Evolutionary conservation across 2,888 invertebrate genomes (phyloP).

Genomic region (Drosophila meridiana): DNA sequence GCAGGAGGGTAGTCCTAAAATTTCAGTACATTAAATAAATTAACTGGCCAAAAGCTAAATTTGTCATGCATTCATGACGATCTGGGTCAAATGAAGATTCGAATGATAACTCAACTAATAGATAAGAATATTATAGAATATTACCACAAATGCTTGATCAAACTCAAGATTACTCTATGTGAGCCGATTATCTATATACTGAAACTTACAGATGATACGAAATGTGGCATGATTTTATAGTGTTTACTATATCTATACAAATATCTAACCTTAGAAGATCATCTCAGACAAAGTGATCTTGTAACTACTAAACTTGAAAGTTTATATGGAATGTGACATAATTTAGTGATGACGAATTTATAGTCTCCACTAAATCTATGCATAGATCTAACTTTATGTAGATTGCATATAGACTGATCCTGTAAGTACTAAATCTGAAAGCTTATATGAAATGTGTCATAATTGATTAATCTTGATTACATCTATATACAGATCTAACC

Average conservation of each 20-base stretch:
- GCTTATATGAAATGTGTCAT: too few species aligned
- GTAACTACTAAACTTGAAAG: too few species aligned
- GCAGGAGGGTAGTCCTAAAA: neutral
- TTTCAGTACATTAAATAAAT: constrained; percentile 9
- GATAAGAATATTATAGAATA: neutral
- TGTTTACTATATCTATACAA: too few species aligned
- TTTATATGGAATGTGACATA: too few species aligned
- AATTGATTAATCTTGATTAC: neutral
- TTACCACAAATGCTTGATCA: neutral
- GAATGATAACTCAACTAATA: neutral
- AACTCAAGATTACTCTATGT: neutral
- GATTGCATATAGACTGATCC: too few species aligned
- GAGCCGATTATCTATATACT: too few species aligned
- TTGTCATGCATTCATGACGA: neutral
- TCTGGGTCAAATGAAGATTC: neutral
- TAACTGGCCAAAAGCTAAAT: constrained; percentile 10
- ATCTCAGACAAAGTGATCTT: too few species aligned
- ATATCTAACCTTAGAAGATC: too few species aligned
- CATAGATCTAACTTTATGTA: neutral
- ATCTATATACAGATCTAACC: neutral
- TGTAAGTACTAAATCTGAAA: too few species aligned
- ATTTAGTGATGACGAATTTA: too few species aligned
- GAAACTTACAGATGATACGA: too few species aligned
- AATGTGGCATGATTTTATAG: too few species aligned
- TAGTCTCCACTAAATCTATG: neutral